Evolutionary conservation across 1,140 invertebrate genomes (phyloP), one percentile per base, ranked within the genome.

Genomic region (Anastrepha obliqua): DNA sequence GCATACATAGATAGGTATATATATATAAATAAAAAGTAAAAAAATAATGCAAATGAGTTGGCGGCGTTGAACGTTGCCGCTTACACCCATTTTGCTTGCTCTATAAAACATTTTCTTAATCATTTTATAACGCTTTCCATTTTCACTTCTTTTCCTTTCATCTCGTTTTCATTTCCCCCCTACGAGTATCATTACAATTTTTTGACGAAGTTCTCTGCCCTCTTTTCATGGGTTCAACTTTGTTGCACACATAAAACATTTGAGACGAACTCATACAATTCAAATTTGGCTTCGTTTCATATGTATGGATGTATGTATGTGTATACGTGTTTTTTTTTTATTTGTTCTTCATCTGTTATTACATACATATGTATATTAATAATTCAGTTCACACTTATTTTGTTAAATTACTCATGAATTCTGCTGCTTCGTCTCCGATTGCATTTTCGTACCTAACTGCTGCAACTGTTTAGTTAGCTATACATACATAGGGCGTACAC

Each of bases 11-110:
- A 29, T 29, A 29, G 29, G 17, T 60, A 67, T 70, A 60, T 65
- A 47, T 59, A 89, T 87, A 91, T 90, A 70, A 91, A 91, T 91
- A 91, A 91, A 91, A 81, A 58, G 13, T 81, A 58, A 58, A 58
- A 81, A 47, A 47, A 55, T 55, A 81, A 55, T 81, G 44, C n/a
- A 81, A 29, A 55, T 55, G n/a, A n/a, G 7, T 81, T 17, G n/a
- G 17, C 74, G 47, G 17, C n/a, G 8, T 81, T 81, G 47, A 5
- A 44, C 74, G 47, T 74, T 13, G 42, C 20, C 15, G 20, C 9
- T 42, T 47, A 74, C 44, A 13, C 17, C 2, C 47, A 55, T 29
- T 55, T 29, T 17, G 15, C 6, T 58, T 81, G 39, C 47, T 81
- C 17, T 81, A 81, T 81, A 81, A 81, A 81, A 81, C 17, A 58